A percentile compares a stretch with the other conserved stretches of the same genome.
Evolutionary conservation across 2,888 invertebrate species (phyloP).

Genomic region (Agrenia bidenticulata): DNA sequence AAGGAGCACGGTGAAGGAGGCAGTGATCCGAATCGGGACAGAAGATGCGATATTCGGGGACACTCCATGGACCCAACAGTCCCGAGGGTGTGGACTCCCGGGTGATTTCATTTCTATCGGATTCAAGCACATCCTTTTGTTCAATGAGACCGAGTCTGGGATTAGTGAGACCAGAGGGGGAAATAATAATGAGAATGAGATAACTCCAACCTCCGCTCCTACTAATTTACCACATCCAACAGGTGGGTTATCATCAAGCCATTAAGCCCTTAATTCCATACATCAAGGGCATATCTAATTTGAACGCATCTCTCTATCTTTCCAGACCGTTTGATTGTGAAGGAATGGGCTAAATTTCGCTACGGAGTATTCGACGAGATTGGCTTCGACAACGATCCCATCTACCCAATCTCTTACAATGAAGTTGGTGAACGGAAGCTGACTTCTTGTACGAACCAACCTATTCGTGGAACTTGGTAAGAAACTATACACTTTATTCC

Average conservation of each 20-base stretch:
- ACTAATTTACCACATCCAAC: too few relatives aligned
- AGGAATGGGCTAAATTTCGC: slow-evolving; percentile 68
- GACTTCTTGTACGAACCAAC: slow-evolving; percentile 50
- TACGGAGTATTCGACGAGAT: slow-evolving; percentile 70
- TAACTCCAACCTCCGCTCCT: too few relatives aligned
- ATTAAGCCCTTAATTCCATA: too few relatives aligned
- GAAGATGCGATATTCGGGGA: slow-evolving; percentile 61
- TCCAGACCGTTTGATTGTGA: slow-evolving; percentile 60
- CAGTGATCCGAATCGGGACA: slow-evolving; percentile 61
- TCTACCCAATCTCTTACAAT: slow-evolving; percentile 63
- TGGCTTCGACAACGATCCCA: slow-evolving; percentile 62
- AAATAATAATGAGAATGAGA: slow-evolving; percentile 29
- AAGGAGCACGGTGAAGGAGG: slow-evolving; percentile 58
- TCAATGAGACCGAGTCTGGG: slow-evolving; percentile 51
- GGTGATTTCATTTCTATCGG: slow-evolving; percentile 64
- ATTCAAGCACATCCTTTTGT: slow-evolving; percentile 50
- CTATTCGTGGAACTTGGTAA: slow-evolving; percentile 51
- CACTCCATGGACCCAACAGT: slow-evolving; percentile 64
- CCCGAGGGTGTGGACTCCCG: slow-evolving; percentile 62
- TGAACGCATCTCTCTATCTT: slow-evolving; percentile 45
- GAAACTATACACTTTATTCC: background rate
- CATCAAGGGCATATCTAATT: too few relatives aligned
- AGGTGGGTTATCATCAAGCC: too few relatives aligned
- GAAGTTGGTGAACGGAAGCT: slow-evolving; percentile 55
- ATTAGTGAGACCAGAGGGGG: slow-evolving; percentile 17